A percentile compares a stretch with the other conserved stretches of the same genome.
phyloP scores from a whole-genome alignment of 2,113 vertebrate species.

The Pseudonaja textilis region DNA sequence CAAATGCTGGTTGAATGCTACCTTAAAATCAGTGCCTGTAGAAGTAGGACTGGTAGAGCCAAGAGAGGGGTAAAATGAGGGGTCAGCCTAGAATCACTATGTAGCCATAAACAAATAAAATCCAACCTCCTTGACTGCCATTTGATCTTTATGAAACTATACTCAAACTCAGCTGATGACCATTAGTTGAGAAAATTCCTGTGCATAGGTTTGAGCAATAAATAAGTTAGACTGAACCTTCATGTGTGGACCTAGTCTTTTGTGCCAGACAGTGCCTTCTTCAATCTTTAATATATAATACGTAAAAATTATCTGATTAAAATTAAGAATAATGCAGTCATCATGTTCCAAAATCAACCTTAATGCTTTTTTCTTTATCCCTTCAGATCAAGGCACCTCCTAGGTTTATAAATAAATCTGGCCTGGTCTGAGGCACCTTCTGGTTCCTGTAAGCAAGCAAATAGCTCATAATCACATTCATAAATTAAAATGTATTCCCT shows the following conservation, averaged over 20 bases:
- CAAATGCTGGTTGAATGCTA: not conserved
- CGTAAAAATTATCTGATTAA: not conserved
- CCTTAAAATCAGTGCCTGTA: not conserved
- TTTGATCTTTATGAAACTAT: too few relatives aligned
- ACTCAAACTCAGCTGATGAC: not conserved
- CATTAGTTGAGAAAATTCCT: not conserved
- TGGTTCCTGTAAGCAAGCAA: not conserved
- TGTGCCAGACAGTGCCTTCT: not conserved
- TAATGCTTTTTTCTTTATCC: not conserved
- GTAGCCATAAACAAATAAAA: too few relatives aligned
- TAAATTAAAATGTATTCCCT: not conserved
- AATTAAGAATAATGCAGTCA: not conserved
- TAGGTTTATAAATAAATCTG: not conserved
- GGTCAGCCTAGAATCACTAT: too few relatives aligned
- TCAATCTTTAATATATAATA: not conserved
- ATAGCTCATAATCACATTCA: not conserved
- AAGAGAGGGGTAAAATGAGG: too few relatives aligned
- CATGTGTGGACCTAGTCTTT: not conserved
- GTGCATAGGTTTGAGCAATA: not conserved
- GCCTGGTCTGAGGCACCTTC: not conserved
- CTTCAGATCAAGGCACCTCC: not conserved
- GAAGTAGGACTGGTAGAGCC: not conserved
- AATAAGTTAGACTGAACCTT: not conserved
- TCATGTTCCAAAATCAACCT: not conserved
- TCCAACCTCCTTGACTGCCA: too few relatives aligned